Evolutionary conservation across 2,797 vertebrate species (phyloP).

Genomic region (Danionella dracula): DNA sequence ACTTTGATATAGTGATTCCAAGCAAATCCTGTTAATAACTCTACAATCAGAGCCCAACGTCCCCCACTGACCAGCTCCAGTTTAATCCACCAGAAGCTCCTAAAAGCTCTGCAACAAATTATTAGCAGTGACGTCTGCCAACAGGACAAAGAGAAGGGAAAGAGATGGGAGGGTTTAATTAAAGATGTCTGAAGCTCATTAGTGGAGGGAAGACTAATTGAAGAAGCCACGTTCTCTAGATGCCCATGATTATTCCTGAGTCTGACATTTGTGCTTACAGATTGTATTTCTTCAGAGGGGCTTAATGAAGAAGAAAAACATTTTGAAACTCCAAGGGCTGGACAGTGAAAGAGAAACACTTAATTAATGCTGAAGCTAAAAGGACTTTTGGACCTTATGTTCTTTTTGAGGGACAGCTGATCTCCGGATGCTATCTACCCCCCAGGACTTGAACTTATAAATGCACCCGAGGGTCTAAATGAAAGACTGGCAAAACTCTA

Average conservation of each 20-base stretch:
- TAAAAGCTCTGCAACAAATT: constrained; percentile 62
- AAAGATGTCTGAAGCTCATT: constrained; percentile 68
- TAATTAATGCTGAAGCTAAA: too few relatives aligned
- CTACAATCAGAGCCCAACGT: constrained; percentile 58
- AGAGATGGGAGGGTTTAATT: constrained; percentile 65
- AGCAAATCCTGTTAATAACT: constrained; percentile 80
- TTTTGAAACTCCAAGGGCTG: too few relatives aligned
- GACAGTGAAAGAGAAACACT: too few relatives aligned
- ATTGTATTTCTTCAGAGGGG: not conserved
- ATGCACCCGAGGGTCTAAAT: too few relatives aligned
- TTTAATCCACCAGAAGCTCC: constrained; percentile 70
- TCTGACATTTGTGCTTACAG: constrained; percentile 57
- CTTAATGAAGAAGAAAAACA: not conserved
- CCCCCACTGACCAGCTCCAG: constrained; percentile 64
- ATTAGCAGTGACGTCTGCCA: constrained; percentile 68
- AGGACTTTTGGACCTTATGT: too few relatives aligned
- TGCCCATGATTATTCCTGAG: constrained; percentile 63
- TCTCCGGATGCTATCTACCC: too few relatives aligned
- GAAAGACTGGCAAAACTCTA: too few relatives aligned
- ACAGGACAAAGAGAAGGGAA: constrained; percentile 53
- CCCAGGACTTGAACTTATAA: too few relatives aligned
- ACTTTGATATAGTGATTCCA: constrained; percentile 78
- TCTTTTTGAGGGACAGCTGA: too few relatives aligned
- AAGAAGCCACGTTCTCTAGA: constrained; percentile 61
- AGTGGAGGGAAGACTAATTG: constrained; percentile 75